These are phyloP conservation scores for Fistularia commersonii DNA, from an alignment of 2,797 vertebrate species.

Conservation along the genomic window DNA sequence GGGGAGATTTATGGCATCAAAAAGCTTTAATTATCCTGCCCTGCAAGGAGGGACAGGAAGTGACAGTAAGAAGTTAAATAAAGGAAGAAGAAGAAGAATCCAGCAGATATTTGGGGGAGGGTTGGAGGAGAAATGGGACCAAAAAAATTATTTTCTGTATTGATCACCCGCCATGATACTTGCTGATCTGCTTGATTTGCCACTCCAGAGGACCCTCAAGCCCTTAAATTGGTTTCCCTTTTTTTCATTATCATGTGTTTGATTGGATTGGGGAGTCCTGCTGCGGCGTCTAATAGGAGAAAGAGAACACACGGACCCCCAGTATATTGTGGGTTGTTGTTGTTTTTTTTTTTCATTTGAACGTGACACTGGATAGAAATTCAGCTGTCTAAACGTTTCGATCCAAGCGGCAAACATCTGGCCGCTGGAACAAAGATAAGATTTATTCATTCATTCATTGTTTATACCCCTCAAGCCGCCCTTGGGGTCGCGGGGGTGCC, in stretches of 20 bases:
- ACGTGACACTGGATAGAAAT: background rate
- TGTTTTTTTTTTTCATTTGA: background rate
- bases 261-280: slow-evolving; percentile 66
- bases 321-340: background rate
- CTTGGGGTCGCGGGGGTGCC: too few species aligned
- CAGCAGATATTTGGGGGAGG: background rate
- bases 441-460: too few species aligned
- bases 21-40: slow-evolving; percentile 61
- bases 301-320: slow-evolving; percentile 34
- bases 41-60: slow-evolving; percentile 36
- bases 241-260: slow-evolving; percentile 43
- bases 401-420: too few species aligned
- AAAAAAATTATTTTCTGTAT: slow-evolving; percentile 1
- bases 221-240: slow-evolving; percentile 56
- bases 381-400: too few species aligned
- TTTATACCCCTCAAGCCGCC: too few species aligned
- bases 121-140: background rate
- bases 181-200: slow-evolving; percentile 40
- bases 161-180: slow-evolving; percentile 38
- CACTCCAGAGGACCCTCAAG: slow-evolving; percentile 35
- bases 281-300: slow-evolving; percentile 53
- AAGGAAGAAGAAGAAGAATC: background rate
- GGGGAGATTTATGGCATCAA: slow-evolving; percentile 49
- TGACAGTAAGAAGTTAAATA: slow-evolving; percentile 19
- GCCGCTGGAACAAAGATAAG: too few species aligned